Evolutionary conservation across 2,113 vertebrate species (phyloP), one percentile per base, ranked within the genome.

Genomic region (Scomber japonicus): DNA sequence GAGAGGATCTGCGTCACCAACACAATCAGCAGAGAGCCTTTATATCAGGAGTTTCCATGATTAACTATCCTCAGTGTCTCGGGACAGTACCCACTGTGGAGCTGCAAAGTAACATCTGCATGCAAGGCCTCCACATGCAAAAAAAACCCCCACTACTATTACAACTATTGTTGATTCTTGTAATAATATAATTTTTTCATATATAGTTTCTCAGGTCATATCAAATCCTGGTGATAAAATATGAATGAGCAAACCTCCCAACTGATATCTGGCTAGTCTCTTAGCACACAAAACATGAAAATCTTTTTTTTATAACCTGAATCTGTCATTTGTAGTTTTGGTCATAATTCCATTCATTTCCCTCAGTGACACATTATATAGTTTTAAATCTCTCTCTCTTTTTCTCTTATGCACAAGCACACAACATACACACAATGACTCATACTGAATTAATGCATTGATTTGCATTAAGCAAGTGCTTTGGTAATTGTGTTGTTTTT

Each of bases 31-130:
- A 80, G 86, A 84, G 86, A 85, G 84, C 75, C 77, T 87, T 84
- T 85, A 85, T 87, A 88, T 87, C 80, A 59, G 79, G 70, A 81
- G 88, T 91, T 91, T 93, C 90, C 91, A 92, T 81, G 87, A 85
- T 86, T 84, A 89, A 65, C 46, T 49, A 61, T 83, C 85, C 73
- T 67, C 68, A 16, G 79, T 63, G 82, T 83, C 85, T 80, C 21
- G 3, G 82, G 65, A 65, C 69, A 59, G 40, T 64, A 84, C 65
- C 27, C 71, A 56, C 61, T 48, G 72, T 60, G 66, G 75, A 78
- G 55, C 59, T 57, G 40, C 40, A 74, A 19, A 31, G 56, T 63
- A 82, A 81, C 15, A 56, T 66, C n/a, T 64, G 44, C 63, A 81
- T 71, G 62, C 31, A 82, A 67, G 69, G 16, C 48, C 19, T 50